Evolutionary conservation across 2,113 vertebrate genomes (phyloP).

Genomic region (Pholis gunnellus): DNA sequence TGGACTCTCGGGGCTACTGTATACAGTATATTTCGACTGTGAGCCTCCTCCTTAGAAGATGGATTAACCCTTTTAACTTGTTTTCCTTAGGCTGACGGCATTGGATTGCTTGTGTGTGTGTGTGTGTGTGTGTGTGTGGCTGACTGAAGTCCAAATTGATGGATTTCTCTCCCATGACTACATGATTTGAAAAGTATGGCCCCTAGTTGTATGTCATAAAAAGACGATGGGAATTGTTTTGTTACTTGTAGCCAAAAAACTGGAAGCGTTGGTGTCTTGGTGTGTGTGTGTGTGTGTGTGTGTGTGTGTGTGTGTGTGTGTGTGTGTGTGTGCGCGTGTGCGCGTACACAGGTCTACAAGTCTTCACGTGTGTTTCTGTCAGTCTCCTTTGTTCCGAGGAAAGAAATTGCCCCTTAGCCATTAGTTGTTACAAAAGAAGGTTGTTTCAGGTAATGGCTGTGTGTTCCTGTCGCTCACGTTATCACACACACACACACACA

Average conservation of each 20-base stretch:
- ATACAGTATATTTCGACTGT: constrained; percentile 51
- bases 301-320: constrained; percentile 20
- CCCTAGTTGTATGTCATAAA: constrained; percentile 54
- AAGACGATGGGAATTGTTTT: constrained; percentile 39
- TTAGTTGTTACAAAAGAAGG: constrained; percentile 66
- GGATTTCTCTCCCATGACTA: constrained; percentile 53
- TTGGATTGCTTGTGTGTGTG: constrained; percentile 22
- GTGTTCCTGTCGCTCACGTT: constrained; percentile 47
- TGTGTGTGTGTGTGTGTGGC: constrained; percentile 10
- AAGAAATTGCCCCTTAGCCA: constrained; percentile 53
- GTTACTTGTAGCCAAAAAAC: constrained; percentile 38
- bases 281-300: constrained; percentile 9
- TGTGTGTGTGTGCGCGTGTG: constrained; percentile 16
- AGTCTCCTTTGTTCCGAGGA: constrained; percentile 56
- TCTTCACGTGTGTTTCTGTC: constrained; percentile 29
- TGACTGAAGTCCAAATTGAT: constrained; percentile 50
- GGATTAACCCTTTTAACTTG: constrained; percentile 70
- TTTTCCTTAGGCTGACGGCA: constrained; percentile 54
- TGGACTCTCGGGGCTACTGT: constrained; percentile 43
- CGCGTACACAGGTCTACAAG: background rate
- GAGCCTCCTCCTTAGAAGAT: constrained; percentile 51
- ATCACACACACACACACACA: background rate
- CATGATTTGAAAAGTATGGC: constrained; percentile 53
- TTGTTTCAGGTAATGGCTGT: constrained; percentile 70
- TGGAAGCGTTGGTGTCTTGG: constrained; percentile 16